phyloP scores from a whole-genome alignment of 2,888 invertebrate genomes.

The Pheosia gnoma region DNA sequence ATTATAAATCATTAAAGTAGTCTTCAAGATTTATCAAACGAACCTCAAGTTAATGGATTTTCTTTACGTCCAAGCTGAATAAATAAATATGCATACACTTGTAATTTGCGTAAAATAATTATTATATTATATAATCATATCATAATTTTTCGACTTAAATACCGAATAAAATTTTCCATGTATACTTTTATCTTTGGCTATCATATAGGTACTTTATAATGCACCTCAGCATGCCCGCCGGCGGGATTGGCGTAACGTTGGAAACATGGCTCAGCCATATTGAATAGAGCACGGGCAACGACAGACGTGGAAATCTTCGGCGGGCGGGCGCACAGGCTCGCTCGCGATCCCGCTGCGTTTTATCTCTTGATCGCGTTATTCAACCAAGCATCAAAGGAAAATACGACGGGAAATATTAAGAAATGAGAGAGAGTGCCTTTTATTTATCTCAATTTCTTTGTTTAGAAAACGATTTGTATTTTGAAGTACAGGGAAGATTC shows the following conservation, averaged over 20 bases:
- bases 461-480: conserved; percentile 55
- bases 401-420: conserved; percentile 71
- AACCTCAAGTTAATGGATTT: no score
- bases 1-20: no score
- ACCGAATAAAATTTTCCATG: no score
- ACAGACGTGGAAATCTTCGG: conserved; percentile 43
- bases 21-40: no score
- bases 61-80: no score
- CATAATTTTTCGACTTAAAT: no score
- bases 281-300: conserved; percentile 50
- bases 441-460: conserved; percentile 65
- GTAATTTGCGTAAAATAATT: no score
- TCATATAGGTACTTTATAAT: conserved; percentile 11
- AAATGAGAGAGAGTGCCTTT: conserved; percentile 64
- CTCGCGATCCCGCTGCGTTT: conserved; percentile 67
- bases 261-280: conserved; percentile 48
- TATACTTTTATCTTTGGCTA: no score
- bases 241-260: conserved; percentile 35
- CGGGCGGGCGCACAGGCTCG: conserved; percentile 58
- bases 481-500: conserved; percentile 34
- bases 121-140: no score
- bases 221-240: conserved; percentile 26
- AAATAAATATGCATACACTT: no score
- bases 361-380: conserved; percentile 81
- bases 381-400: conserved; percentile 78